Percentiles rank a stretch among this genome's conserved stretches.
phyloP scores from a whole-genome alignment of 1,140 invertebrate species.

The Geopemphigus sp. region DNA sequence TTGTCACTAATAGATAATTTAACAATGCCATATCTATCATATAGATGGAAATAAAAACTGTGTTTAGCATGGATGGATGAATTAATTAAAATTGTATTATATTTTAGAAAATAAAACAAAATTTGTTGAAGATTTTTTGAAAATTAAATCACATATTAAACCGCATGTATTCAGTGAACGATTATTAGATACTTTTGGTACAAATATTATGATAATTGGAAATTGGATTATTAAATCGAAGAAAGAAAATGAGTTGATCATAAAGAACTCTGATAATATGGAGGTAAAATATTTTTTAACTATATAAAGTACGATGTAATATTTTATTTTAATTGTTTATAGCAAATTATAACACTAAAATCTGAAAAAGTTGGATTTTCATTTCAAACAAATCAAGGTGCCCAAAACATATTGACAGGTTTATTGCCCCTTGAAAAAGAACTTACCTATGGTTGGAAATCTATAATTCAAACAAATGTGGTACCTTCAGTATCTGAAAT shows the following conservation, averaged over 20 bases:
- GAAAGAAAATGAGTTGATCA: constrained; percentile 80
- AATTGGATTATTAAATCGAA: constrained; percentile 87
- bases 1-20: not conserved
- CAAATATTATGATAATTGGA: constrained; percentile 78
- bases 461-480: constrained; percentile 73
- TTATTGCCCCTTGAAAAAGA: constrained; percentile 82
- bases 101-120: constrained; percentile 87
- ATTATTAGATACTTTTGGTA: constrained; percentile 75
- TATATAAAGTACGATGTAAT: not conserved
- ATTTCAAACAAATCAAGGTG: constrained; percentile 95
- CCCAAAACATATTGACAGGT: constrained; percentile 95
- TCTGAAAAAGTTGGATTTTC: constrained; percentile 97
- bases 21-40: not conserved
- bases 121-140: constrained; percentile 92
- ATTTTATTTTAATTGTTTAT: constrained; percentile 54
- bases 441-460: constrained; percentile 80
- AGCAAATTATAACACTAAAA: constrained; percentile 87
- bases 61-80: not conserved
- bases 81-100: not conserved
- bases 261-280: constrained; percentile 89
- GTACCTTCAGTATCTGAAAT: constrained; percentile 82
- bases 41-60: too few species aligned
- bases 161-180: constrained; percentile 78
- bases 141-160: constrained; percentile 82
- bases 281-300: constrained; percentile 56